Evolutionary conservation across 2,113 vertebrate species (phyloP).

Genomic region (Takifugu bimaculatus): DNA sequence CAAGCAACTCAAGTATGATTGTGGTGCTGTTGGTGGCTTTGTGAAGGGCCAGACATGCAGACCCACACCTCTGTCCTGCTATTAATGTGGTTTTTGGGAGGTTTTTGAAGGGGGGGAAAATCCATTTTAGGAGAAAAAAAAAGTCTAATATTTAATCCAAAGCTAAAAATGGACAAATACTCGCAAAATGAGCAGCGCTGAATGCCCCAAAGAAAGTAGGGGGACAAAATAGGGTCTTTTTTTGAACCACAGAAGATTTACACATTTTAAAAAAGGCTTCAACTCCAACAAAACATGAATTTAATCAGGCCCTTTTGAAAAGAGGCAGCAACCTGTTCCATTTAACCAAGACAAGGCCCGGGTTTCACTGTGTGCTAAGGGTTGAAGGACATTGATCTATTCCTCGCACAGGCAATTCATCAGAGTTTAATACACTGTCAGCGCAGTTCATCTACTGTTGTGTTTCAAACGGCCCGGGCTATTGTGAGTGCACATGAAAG

Average conservation of each 20-base stretch:
- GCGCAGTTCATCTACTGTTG: conserved; percentile 81
- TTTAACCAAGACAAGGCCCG: conserved; percentile 72
- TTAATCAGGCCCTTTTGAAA: conserved; percentile 72
- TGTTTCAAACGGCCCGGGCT: conserved; percentile 74
- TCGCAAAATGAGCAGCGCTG: conserved; percentile 51
- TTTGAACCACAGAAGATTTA: conserved; percentile 67
- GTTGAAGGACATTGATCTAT: conserved; percentile 79
- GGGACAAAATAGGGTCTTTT: conserved; percentile 41
- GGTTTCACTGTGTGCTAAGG: conserved; percentile 69
- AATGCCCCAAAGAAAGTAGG: conserved; percentile 24
- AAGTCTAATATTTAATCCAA: conserved; percentile 22
- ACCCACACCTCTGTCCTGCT: not conserved
- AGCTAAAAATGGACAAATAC: conserved; percentile 28
- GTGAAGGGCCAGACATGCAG: conserved; percentile 8
- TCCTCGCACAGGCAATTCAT: conserved; percentile 79
- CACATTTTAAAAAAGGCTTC: conserved; percentile 75
- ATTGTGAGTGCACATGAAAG: conserved; percentile 78
- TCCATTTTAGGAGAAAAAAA: conserved; percentile 1
- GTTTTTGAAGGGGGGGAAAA: conserved; percentile 13
- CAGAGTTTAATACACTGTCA: conserved; percentile 83
- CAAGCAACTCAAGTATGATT: conserved; percentile 57
- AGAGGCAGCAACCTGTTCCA: conserved; percentile 73
- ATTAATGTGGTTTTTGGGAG: conserved; percentile 16
- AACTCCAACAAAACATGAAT: conserved; percentile 79
- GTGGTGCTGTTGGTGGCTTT: conserved; percentile 43